Evolutionary conservation across 2,888 invertebrate genomes (phyloP).

Genomic region (Pammene fasciana): DNA sequence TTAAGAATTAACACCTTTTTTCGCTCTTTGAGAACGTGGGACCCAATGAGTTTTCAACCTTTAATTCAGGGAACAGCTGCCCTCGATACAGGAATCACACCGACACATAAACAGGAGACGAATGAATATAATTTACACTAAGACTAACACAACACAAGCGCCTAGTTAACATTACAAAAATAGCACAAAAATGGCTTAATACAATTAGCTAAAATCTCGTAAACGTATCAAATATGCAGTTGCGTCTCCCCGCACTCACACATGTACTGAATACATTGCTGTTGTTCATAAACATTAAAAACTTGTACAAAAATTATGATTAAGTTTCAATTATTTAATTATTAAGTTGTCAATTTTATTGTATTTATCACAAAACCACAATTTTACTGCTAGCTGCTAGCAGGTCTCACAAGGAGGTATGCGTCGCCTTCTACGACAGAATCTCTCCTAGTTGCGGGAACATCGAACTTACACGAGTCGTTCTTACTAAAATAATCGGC

Average conservation of each 20-base stretch:
- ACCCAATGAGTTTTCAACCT: not conserved
- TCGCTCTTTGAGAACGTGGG: slow-evolving; percentile 7
- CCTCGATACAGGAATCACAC: slow-evolving; percentile 41
- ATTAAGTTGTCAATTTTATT: slow-evolving; percentile 78
- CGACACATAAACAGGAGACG: slow-evolving; percentile 59
- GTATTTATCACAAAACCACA: slow-evolving; percentile 80
- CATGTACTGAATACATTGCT: slow-evolving; percentile 53
- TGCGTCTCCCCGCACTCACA: slow-evolving; percentile 55
- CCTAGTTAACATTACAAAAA: slow-evolving; percentile 76
- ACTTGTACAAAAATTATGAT: slow-evolving; percentile 76
- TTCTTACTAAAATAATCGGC: not conserved
- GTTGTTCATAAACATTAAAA: slow-evolving; percentile 61
- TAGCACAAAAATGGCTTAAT: slow-evolving; percentile 77
- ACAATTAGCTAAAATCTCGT: slow-evolving; percentile 73
- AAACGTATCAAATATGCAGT: slow-evolving; percentile 71
- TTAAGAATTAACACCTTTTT: slow-evolving; percentile 1
- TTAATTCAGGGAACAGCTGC: slow-evolving; percentile 15
- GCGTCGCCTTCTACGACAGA: slow-evolving; percentile 61
- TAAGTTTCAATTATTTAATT: slow-evolving; percentile 61
- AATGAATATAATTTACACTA: slow-evolving; percentile 58
- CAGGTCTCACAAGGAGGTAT: slow-evolving; percentile 69
- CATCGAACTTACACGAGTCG: slow-evolving; percentile 54
- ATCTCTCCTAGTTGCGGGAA: slow-evolving; percentile 62
- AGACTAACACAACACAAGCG: slow-evolving; percentile 81
- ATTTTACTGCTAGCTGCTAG: slow-evolving; percentile 81